phyloP scores from a whole-genome alignment of 2,797 vertebrate genomes.

The Leptodactylus fallax region DNA sequence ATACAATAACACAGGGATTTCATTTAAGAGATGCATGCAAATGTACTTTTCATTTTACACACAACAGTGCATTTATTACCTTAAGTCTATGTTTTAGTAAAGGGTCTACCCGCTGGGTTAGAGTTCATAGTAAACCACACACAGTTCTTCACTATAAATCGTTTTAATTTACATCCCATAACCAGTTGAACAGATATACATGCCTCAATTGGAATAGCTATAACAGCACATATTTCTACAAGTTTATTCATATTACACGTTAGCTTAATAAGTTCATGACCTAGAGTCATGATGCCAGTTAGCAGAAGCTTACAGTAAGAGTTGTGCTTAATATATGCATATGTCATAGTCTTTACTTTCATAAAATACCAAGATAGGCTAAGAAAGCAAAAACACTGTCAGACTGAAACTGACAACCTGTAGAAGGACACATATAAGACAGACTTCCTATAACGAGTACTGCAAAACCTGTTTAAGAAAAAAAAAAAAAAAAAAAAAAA shows the following conservation, averaged over 20 bases:
- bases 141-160: neutral
- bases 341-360: no score
- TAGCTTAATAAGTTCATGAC: neutral
- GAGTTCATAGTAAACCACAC: neutral
- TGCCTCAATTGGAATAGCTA: neutral
- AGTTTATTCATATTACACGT: neutral
- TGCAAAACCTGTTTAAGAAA: no score
- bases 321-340: no score
- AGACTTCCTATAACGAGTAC: no score
- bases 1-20: neutral
- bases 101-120: neutral
- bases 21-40: neutral
- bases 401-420: no score
- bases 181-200: neutral
- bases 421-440: no score
- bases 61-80: conserved; percentile 7
- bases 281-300: neutral
- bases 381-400: no score
- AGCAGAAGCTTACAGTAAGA: neutral
- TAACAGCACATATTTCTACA: neutral
- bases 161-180: neutral
- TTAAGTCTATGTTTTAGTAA: neutral
- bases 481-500: no score
- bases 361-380: no score
- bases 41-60: conserved; percentile 6